Evolutionary conservation across 2,888 invertebrate species (phyloP), one percentile per base, ranked within the genome.

Genomic region (Blera fallax): DNA sequence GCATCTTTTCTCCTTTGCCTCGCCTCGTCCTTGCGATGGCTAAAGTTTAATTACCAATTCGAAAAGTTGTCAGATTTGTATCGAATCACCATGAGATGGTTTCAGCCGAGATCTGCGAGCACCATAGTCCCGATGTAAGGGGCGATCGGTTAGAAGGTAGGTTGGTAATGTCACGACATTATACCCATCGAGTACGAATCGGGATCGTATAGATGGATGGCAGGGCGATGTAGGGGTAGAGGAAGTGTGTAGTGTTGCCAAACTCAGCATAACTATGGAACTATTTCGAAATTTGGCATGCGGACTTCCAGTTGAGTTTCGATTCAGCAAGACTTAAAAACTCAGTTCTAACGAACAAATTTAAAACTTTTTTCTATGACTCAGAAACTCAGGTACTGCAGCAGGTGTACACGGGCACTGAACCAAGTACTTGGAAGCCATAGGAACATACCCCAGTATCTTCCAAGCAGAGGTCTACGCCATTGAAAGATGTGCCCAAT

Each of bases 1-100:
- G 76, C 76, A 85, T 81, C 40, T 77, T 76, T 72, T 43, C 60
- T 27, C 45, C 54, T 11, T 24, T 67, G 14, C 29, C 24, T 5
- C 48, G 18, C 54, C 37, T 43, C 67, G 34, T 48, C 76, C 65
- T 64, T 18, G 81, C 81, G 45, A 76, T 82, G 77, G 73, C 77
- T 87, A 82, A 87, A 87, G 72, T 87, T 87, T 87, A 87, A 87
- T 87, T 87, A 87, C 87, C 87, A 87, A 87, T 87, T 87, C 87
- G 77, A 87, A 87, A 87, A 87, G 82, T 82, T 87, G 87, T 87
- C 87, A 87, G 87, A 87, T 87, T 87, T 87, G 87, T 87, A 87
- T 87, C 87, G 87, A 82, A 87, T 87, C 87, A 87, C 82, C 87
- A 82, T 78, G 77, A 87, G 87, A 82, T 82, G 82, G 82, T 87